Evolutionary conservation across 2,113 vertebrate genomes (phyloP), one percentile per base, ranked within the genome.

Genomic region (Hemibagrus wyckioides): DNA sequence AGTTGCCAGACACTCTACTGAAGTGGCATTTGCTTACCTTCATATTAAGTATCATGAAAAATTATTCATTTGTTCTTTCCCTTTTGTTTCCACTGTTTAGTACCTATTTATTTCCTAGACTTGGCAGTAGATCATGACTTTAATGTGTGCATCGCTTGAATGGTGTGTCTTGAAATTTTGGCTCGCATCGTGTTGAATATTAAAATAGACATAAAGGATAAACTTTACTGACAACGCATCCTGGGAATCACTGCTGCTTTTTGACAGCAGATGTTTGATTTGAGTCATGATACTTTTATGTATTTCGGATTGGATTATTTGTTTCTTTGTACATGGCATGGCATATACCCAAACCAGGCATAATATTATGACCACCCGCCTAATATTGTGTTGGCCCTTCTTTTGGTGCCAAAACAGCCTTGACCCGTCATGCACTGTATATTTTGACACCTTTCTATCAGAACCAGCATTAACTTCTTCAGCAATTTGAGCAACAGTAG

Each of bases 221-320:
- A 23, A 77, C n/a, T 10, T 56, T 19, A 41, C 14, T 30, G 1
- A 44, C 39, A 63, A 48, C 33, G 56, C 84, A 77, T 61, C 11
- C 52, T 85, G 69, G 69, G 54, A 56, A 85, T 75, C 41, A 21
- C 39, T n/a, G 36, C 54, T 44, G 69, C 69, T 77, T 76, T 75
- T 11, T 33, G 25, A 30, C 39, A 75, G 7, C n/a, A 33, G 28
- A 77, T 6, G 14, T n/a, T 75, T 28, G 39, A 75, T 44, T 28
- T 73, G 69, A 23, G 39, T 76, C 10, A 15, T 1, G 0, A 76
- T 76, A 48, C 69, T 11, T 41, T 44, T 44, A 28, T 75, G 11
- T 13, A 28, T 25, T 75, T 28, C 25, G 14, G 23, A 75, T 21
- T 75, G 17, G 1, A 44, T 44, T 2, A 23, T 56, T 19, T 39